phyloP scores from a whole-genome alignment of 2,797 vertebrate species.

The Setipinna tenuifilis region DNA sequence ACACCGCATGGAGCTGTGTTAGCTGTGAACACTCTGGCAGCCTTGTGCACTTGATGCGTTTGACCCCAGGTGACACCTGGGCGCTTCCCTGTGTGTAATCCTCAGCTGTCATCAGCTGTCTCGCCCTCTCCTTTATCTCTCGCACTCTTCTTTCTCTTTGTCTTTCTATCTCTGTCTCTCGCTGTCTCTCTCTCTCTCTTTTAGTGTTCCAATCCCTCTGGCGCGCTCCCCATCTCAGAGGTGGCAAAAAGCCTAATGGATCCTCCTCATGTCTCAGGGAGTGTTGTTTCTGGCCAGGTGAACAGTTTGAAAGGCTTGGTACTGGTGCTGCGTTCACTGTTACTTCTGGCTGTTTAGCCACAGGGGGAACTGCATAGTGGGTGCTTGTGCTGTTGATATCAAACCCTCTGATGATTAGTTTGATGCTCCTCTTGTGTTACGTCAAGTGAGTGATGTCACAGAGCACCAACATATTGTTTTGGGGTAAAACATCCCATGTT shows the following conservation, averaged over 20 bases:
- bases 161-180: background rate
- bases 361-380: no score
- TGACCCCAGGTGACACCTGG: background rate
- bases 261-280: background rate
- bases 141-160: no score
- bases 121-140: constrained; percentile 60
- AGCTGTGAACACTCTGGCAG: background rate
- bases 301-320: background rate
- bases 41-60: background rate
- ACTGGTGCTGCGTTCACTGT: background rate
- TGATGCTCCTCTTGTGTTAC: no score
- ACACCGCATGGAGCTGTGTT: background rate
- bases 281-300: background rate
- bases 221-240: background rate
- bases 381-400: no score
- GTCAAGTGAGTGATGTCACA: no score
- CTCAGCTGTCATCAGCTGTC: constrained; percentile 68
- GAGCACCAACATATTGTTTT: no score
- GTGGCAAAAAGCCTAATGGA: background rate
- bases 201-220: background rate
- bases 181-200: constrained; percentile 13
- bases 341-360: no score
- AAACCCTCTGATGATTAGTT: no score
- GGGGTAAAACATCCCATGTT: no score
- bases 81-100: background rate